These are phyloP conservation scores for Marmota flaviventris DNA, from an alignment of 2,113 vertebrate genomes.

Conservation along the genomic window DNA sequence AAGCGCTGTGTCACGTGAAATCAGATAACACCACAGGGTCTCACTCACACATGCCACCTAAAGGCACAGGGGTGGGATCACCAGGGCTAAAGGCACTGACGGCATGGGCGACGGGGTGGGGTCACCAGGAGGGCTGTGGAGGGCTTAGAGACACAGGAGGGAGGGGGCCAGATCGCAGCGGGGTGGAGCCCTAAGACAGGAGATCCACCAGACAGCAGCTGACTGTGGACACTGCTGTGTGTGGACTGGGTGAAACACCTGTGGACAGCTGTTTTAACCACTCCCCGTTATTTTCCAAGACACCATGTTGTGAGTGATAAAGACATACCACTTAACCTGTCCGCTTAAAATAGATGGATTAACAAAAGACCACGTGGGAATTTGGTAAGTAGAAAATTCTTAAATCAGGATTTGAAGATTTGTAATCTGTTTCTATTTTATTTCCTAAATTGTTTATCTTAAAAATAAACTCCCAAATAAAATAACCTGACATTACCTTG, in stretches of 20 bases:
- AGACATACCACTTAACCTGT: neutral
- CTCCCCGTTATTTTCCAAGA: neutral
- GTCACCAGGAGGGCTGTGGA: no score
- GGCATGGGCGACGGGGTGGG: no score
- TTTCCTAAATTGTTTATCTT: constrained; percentile 31
- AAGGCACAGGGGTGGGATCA: no score
- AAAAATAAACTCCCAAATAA: neutral
- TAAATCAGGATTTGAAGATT: neutral
- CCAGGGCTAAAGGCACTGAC: no score
- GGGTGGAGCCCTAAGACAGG: no score
- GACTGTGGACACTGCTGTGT: no score
- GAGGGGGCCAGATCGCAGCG: no score
- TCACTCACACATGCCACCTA: no score
- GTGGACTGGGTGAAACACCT: neutral
- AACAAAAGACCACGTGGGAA: neutral
- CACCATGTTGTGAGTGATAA: neutral
- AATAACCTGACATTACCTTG: neutral
- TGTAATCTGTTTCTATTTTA: neutral
- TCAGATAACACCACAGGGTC: no score
- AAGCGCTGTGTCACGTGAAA: no score
- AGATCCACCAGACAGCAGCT: no score
- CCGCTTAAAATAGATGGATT: neutral
- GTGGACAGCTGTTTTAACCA: neutral
- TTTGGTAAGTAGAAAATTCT: neutral
- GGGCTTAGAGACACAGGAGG: no score